These are phyloP conservation scores for Scyliorhinus canicula DNA, from an alignment of 2,797 vertebrate genomes.

Conservation along the genomic window DNA sequence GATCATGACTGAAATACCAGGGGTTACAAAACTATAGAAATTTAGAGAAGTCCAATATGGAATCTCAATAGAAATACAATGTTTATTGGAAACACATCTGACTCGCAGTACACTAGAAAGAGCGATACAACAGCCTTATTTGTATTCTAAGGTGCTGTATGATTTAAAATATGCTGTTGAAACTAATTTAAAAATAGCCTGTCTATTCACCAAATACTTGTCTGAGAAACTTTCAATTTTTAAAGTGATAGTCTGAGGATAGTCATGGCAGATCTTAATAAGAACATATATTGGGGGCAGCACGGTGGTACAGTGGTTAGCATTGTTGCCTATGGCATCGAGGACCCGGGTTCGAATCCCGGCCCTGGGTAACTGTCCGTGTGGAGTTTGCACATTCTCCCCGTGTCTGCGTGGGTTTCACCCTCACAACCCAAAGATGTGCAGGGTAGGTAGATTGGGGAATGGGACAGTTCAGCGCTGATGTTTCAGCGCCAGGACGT, in stretches of 20 bases:
- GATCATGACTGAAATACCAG: not conserved
- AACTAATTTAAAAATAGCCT: not conserved
- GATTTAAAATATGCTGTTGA: not conserved
- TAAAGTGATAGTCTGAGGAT: not conserved
- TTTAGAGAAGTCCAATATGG: not conserved
- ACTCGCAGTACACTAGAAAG: not conserved
- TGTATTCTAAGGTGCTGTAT: not conserved
- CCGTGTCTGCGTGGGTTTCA: too few species aligned
- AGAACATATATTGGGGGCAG: not conserved
- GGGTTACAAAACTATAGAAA: not conserved
- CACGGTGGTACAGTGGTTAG: too few species aligned
- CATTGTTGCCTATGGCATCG: too few species aligned
- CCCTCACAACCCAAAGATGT: too few species aligned
- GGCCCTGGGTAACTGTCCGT: too few species aligned
- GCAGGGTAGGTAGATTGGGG: too few species aligned
- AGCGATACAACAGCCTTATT: not conserved
- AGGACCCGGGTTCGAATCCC: too few species aligned
- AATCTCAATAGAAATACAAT: not conserved
- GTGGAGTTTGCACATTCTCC: too few species aligned
- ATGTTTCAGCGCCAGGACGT: too few species aligned
- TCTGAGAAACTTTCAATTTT: not conserved
- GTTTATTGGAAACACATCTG: not conserved
- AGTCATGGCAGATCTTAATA: not conserved
- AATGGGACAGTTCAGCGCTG: too few species aligned
- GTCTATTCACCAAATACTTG: not conserved